Evolutionary conservation across 2,797 vertebrate species (phyloP).

Genomic region (Loriculus beryllinus): DNA sequence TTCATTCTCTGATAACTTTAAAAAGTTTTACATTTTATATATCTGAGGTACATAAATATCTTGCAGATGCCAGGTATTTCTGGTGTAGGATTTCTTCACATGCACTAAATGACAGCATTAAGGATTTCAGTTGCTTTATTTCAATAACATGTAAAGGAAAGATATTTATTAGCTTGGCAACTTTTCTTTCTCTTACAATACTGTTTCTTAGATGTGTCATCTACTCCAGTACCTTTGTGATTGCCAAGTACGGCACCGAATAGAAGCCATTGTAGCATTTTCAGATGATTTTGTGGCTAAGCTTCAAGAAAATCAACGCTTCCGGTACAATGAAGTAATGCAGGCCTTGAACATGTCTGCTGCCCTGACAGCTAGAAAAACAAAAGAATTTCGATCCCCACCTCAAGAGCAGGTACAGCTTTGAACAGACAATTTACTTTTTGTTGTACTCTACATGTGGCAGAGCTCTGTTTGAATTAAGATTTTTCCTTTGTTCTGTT

Average conservation of each 20-base stretch:
- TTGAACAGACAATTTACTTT: neutral
- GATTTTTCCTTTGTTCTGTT: neutral
- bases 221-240: constrained; percentile 94
- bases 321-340: constrained; percentile 97
- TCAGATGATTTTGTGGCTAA: constrained; percentile 93
- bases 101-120: neutral
- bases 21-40: neutral
- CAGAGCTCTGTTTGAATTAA: neutral
- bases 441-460: neutral
- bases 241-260: constrained; percentile 92
- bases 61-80: neutral
- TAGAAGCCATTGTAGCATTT: constrained; percentile 95
- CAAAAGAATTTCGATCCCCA: constrained; percentile 94
- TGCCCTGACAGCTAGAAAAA: constrained; percentile 92
- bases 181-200: neutral
- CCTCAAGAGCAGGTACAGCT: constrained; percentile 90
- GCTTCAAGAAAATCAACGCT: constrained; percentile 94
- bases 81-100: neutral
- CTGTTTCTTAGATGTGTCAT: constrained; percentile 87
- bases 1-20: neutral
- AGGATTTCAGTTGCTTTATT: neutral
- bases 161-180: neutral
- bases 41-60: neutral
- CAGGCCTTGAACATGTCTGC: constrained; percentile 97
- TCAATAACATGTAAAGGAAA: neutral